Base-by-base conservation (phyloP, 1,140 invertebrate species). In the Theocolax elegans region DNA sequence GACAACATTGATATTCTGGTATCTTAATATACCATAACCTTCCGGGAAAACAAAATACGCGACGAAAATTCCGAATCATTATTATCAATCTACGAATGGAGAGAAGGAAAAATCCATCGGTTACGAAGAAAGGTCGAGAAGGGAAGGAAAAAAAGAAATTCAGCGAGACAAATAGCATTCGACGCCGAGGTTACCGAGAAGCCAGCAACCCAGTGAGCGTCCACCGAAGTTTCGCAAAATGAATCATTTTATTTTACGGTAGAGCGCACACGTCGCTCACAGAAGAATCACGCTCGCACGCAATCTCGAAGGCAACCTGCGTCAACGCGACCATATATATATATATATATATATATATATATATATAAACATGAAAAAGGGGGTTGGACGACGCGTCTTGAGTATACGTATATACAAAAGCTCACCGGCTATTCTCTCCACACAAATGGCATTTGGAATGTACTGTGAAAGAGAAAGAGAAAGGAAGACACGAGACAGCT, bases 221-320 rank as follows among this genome's bases (percentile, higher is more conserved):
- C 76, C 69, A 17, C 71, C 71, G 54, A 70, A 78, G 72, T 72
- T 56, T 31, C 69, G 60, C 65, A 71, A 74, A 80, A 84, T 81
- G 78, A 82, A 82, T 81, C 79, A 81, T 83, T 82, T 82, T 78
- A 81, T 82, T 84, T 82, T 74, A 81, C 77, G 77, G 79, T 72
- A 76, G 77, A 73, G 74, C 73, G 77, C 68, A 83, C 77, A 75
- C 76, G 78, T 80, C 77, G 79, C 78, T 83, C 80, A 79, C 79
- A 79, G 76, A 49, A 42, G 19, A 54, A 46, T 35, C 2, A 48
- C 2, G 31, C 27, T 1, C 1, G 46, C n/a, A 35, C n/a, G 31
- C 17, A 25, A 19, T 31, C 25, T 6, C n/a, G 4, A 35, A 4
- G 29, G 53, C 13, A 31, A 65, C 46, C 35, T 35, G n/a, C 62